Evolutionary conservation across 2,797 vertebrate species (phyloP).

Genomic region (Luscinia megarhynchos): DNA sequence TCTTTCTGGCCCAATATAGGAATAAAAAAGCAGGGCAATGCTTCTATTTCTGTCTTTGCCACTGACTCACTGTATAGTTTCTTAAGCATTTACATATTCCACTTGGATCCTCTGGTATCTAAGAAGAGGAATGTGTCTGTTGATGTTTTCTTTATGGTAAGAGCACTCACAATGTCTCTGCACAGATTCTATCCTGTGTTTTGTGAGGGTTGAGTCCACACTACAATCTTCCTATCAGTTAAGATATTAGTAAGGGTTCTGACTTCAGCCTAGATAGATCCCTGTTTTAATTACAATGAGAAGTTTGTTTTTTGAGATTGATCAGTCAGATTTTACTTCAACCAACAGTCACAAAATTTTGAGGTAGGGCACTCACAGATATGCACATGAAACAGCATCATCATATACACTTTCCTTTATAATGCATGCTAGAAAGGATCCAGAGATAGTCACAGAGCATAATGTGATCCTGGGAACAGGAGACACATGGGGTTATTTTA

Average conservation of each 20-base stretch:
- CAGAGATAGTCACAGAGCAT: neutral
- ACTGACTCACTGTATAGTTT: slow-evolving; percentile 25
- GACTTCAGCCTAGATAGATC: neutral
- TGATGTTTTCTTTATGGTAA: neutral
- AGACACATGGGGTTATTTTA: neutral
- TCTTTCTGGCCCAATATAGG: neutral
- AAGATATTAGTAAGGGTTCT: neutral
- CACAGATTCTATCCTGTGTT: neutral
- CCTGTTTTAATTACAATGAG: neutral
- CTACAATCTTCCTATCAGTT: neutral
- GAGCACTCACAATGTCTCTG: neutral
- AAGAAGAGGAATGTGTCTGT: neutral
- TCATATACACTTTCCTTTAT: neutral
- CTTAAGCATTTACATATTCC: slow-evolving; percentile 18
- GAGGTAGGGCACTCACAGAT: neutral
- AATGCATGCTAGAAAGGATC: neutral
- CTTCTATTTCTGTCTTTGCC: slow-evolving; percentile 50
- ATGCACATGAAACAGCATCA: neutral
- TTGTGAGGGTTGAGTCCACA: neutral
- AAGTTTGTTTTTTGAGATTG: neutral
- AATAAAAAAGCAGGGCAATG: neutral
- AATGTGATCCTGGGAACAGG: neutral
- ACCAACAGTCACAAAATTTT: neutral
- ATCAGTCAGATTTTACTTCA: neutral
- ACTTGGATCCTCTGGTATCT: neutral